Conservation (phyloP, 2,888 invertebrate species). For the Geotrupes spiniger region DNA sequence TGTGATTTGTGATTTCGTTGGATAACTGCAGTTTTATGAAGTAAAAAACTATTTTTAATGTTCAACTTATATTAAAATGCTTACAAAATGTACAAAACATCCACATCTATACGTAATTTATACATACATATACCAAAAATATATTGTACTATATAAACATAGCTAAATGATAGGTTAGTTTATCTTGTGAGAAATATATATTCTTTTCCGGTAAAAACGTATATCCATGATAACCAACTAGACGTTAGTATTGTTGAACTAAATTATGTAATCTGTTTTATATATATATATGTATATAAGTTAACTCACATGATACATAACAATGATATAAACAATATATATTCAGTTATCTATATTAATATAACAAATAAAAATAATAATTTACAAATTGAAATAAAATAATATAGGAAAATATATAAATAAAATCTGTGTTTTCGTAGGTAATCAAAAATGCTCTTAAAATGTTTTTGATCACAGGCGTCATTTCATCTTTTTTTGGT, state of each 20-base stretch:
- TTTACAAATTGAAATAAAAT: slow-evolving; percentile 26
- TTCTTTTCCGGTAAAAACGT: slow-evolving; percentile 5
- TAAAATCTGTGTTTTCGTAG: no score
- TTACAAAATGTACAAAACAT: slow-evolving; percentile 34
- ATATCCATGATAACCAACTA: slow-evolving; percentile 8
- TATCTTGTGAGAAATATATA: slow-evolving; percentile 8
- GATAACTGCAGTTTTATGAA: no score
- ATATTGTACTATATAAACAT: slow-evolving; percentile 23
- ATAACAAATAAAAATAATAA: slow-evolving; percentile 26
- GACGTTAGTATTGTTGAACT: slow-evolving; percentile 27
- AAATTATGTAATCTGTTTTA: slow-evolving; percentile 26
- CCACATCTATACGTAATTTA: slow-evolving; percentile 25
- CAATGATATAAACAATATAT: slow-evolving; percentile 23
- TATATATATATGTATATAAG: slow-evolving; percentile 22
- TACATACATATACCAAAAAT: slow-evolving; percentile 32
- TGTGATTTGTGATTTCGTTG: no score
- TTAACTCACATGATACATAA: slow-evolving; percentile 23
- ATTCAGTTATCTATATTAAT: slow-evolving; percentile 10
- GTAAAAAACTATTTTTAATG: no score
- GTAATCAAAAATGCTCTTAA: no score
- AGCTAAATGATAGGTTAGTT: slow-evolving; percentile 20
- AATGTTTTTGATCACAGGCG: no score
- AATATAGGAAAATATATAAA: slow-evolving; percentile 11
- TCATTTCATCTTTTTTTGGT: neutral
- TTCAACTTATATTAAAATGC: slow-evolving; percentile 29